These are phyloP conservation scores for Paedocypris sp. DNA, from an alignment of 2,113 vertebrate genomes.

Conservation along the genomic window DNA sequence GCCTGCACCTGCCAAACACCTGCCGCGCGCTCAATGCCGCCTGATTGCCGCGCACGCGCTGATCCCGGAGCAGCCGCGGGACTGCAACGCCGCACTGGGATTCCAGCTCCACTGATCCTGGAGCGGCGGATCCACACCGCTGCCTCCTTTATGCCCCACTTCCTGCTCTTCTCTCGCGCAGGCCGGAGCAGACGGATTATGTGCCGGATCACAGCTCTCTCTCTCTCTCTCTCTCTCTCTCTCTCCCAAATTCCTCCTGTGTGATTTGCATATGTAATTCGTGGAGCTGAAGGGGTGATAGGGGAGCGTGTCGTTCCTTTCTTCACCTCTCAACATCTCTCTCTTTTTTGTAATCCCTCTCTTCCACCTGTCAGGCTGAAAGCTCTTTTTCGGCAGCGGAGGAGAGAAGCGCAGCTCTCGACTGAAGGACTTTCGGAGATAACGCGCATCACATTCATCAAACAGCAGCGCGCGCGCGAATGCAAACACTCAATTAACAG, in stretches of 20 bases:
- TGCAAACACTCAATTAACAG: too few species aligned
- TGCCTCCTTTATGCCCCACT: slow-evolving; percentile 86
- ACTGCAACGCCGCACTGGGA: slow-evolving; percentile 73
- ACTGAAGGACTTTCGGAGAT: too few species aligned
- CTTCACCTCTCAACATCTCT: slow-evolving; percentile 26
- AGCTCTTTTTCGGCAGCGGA: slow-evolving; percentile 43
- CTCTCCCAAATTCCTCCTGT: slow-evolving; percentile 55
- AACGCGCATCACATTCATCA: too few species aligned
- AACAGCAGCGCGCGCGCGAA: too few species aligned
- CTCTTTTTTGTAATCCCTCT: slow-evolving; percentile 20
- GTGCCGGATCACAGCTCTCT: slow-evolving; percentile 54
- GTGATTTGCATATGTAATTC: slow-evolving; percentile 65
- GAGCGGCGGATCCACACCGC: slow-evolving; percentile 92
- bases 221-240: slow-evolving; percentile 49
- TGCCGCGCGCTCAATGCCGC: slow-evolving; percentile 93
- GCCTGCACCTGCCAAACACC: slow-evolving; percentile 98
- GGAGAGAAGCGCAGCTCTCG: too few species aligned
- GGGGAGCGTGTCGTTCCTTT: slow-evolving; percentile 22
- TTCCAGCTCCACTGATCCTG: slow-evolving; percentile 22
- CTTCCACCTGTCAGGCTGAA: slow-evolving; percentile 12
- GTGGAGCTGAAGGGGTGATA: slow-evolving; percentile 19
- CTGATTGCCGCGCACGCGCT: not conserved
- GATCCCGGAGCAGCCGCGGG: slow-evolving; percentile 81
- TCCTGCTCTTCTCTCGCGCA: slow-evolving; percentile 39
- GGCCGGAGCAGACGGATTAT: slow-evolving; percentile 35